phyloP scores from a whole-genome alignment of 23 tunicate genomes.

The Halocynthia roretzi region DNA sequence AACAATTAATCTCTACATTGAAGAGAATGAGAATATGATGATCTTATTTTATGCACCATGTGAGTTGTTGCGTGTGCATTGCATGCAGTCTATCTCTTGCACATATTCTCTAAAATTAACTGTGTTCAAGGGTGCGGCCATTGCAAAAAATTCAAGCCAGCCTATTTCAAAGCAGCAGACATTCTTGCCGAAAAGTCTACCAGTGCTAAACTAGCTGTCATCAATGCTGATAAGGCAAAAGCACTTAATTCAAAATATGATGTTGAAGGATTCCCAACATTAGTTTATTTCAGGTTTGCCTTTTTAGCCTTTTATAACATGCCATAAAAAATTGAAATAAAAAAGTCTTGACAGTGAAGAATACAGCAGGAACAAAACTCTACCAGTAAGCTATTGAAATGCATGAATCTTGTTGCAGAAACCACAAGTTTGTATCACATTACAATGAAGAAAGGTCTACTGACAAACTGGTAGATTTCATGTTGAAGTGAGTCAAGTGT shows the following conservation, averaged over 20 bases:
- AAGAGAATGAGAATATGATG: conserved; percentile 36
- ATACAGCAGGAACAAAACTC: too few relatives aligned
- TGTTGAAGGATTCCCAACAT: conserved; percentile 71
- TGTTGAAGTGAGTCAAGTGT: conserved; percentile 29
- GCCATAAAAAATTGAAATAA: neutral
- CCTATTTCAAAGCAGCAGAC: conserved; percentile 55
- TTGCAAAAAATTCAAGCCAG: conserved; percentile 70
- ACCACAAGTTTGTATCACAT: conserved; percentile 31
- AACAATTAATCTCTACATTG: conserved; percentile 34
- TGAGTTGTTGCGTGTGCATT: conserved; percentile 22
- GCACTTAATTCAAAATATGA: conserved; percentile 44
- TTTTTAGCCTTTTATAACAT: neutral
- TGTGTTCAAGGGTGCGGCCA: conserved; percentile 83
- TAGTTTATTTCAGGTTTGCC: conserved; percentile 50
- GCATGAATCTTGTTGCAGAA: conserved; percentile 24
- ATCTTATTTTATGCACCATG: conserved; percentile 80
- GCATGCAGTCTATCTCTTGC: neutral
- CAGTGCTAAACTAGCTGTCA: conserved; percentile 38
- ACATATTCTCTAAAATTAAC: neutral
- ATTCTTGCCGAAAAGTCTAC: conserved; percentile 14
- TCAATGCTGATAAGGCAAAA: conserved; percentile 38
- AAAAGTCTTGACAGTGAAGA: neutral
- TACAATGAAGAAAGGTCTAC: conserved; percentile 48
- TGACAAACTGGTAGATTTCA: conserved; percentile 44
- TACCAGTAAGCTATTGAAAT: too few relatives aligned